These are phyloP conservation scores for Delia radicum DNA, from an alignment of 1,140 invertebrate genomes.

Conservation along the genomic window DNA sequence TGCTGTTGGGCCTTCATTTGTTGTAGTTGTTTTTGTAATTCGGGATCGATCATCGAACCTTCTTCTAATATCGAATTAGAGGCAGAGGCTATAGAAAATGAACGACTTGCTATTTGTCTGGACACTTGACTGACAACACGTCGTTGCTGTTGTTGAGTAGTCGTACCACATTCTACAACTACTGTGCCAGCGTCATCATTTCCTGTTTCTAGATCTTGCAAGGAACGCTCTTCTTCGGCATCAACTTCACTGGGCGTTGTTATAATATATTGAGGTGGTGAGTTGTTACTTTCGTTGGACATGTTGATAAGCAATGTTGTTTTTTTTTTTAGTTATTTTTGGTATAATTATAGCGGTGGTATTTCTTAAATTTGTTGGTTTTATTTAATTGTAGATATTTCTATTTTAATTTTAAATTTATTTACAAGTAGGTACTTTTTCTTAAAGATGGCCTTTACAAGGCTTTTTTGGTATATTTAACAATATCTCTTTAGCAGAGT, in stretches of 20 bases:
- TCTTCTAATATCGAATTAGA: constrained; percentile 5
- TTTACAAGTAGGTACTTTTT: neutral
- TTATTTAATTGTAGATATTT: too few relatives aligned
- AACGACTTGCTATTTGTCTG: constrained; percentile 45
- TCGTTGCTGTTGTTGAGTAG: neutral
- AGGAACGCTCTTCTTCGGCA: constrained; percentile 45
- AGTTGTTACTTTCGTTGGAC: constrained; percentile 31
- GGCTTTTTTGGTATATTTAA: too few relatives aligned
- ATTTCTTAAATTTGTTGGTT: too few relatives aligned
- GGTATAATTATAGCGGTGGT: neutral
- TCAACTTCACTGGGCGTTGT: constrained; percentile 53
- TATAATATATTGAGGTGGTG: constrained; percentile 52
- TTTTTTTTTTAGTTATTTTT: neutral
- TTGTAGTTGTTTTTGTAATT: constrained; percentile 28
- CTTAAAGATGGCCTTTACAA: too few relatives aligned
- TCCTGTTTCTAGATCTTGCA: constrained; percentile 37
- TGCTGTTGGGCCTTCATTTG: constrained; percentile 18
- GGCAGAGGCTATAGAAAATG: constrained; percentile 42
- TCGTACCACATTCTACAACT: neutral
- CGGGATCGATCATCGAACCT: constrained; percentile 13
- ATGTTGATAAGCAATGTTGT: constrained; percentile 10
- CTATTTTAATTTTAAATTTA: neutral
- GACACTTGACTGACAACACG: constrained; percentile 30
- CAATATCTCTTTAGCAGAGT: too few relatives aligned
- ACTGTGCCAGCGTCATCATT: neutral